These are phyloP conservation scores for Heteromormyrus szaboi DNA, from an alignment of 2,797 vertebrate species.

Conservation along the genomic window DNA sequence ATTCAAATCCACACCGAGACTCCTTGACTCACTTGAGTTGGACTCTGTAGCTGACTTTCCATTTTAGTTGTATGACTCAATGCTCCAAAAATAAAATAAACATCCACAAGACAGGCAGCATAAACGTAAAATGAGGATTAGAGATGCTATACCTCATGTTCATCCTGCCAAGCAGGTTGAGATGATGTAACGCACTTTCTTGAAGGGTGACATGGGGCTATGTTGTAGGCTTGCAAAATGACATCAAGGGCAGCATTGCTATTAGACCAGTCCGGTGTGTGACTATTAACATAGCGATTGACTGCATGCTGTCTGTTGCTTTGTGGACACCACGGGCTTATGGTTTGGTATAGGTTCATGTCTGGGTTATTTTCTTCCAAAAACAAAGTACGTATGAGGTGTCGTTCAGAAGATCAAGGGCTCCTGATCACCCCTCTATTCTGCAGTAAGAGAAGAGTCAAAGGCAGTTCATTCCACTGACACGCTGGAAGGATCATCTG, in stretches of 20 bases:
- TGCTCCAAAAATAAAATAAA: constrained; percentile 19
- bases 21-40: background rate
- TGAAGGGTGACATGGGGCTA: background rate
- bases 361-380: background rate
- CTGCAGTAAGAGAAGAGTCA: background rate
- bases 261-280: constrained; percentile 39
- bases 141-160: background rate
- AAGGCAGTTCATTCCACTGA: background rate
- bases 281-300: constrained; percentile 41
- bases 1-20: background rate
- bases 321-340: background rate
- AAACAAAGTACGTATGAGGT: background rate
- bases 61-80: constrained; percentile 23
- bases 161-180: background rate
- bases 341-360: background rate
- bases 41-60: background rate
- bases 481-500: background rate
- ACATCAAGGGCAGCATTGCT: constrained; percentile 52
- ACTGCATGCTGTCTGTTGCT: constrained; percentile 41
- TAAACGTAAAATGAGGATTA: background rate
- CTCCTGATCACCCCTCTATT: background rate
- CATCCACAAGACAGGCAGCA: background rate
- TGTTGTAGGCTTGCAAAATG: constrained; percentile 25
- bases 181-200: background rate
- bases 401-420: background rate